Base-by-base conservation (phyloP, 2,113 vertebrate genomes). In the Solenodon paradoxus region DNA sequence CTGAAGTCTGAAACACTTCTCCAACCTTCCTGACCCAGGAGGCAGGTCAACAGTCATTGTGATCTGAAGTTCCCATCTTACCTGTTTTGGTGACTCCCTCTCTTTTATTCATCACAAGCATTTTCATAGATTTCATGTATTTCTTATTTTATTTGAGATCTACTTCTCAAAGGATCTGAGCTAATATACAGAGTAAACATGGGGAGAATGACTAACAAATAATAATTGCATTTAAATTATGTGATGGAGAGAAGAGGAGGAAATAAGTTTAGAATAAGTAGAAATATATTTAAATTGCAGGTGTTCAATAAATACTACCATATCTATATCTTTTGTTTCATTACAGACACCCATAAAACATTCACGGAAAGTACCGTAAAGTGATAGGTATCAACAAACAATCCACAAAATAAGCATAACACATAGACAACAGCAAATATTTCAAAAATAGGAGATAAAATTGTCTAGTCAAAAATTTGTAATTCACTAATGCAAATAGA, bases 21-120 rank as follows among this genome's bases (percentile, higher is more conserved):
- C 10, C 53, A 17, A 26, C 32, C 68, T 55, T 45, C 49, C 3
- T 22, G 12, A 5, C 7, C 5, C 8, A 66, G 51, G 22, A 26
- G 8, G 40, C 38, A 51, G 32, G 6, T n/a, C n/a, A n/a, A n/a
- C 11, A 0, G 32, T 1, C 9, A 7, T 19, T 3, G 4, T 49
- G 15, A 13, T 42, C 28, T 24, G 2, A 80, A 26, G 32, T 2
- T 30, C n/a, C 24, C 10, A 9, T 30, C 30, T 19, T n/a, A 12
- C 4, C 2, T 15, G 0, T 2, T 17, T 30, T n/a, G n/a, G n/a
- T n/a, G n/a, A n/a, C 15, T 30, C 15, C 1, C 15, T 38, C 7
- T 12, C 40, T 42, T 42, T 32, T 15, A 5, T 38, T 15, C 64
- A 71, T 45, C 32, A 9, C 1, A 28, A 85, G 4, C 15, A 5